Evolutionary conservation across 2,113 vertebrate species (phyloP).

Genomic region (Centropristis striata): DNA sequence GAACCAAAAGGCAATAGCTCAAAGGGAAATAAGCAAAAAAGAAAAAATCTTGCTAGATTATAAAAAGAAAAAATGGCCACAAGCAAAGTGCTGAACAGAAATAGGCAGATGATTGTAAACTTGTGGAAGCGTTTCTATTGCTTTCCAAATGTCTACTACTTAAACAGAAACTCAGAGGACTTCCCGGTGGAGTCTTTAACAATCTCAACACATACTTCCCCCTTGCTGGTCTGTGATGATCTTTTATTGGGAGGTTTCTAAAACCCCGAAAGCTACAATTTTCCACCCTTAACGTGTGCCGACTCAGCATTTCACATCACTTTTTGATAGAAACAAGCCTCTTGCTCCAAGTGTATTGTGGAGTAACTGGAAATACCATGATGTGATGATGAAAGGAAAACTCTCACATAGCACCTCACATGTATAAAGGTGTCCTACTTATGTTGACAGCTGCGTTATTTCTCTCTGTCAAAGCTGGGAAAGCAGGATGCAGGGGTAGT

Average conservation of each 20-base stretch:
- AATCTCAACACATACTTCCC: slow-evolving; percentile 14
- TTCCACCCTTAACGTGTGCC: slow-evolving; percentile 3
- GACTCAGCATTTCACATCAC: slow-evolving; percentile 19
- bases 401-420: slow-evolving; percentile 34
- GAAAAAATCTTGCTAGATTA: background rate
- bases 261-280: slow-evolving; percentile 29
- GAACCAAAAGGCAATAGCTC: slow-evolving; percentile 64
- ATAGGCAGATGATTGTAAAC: slow-evolving; percentile 37
- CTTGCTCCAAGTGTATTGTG: slow-evolving; percentile 14
- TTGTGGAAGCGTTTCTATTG: slow-evolving; percentile 34
- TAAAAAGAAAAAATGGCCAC: slow-evolving; percentile 26
- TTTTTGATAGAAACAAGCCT: background rate
- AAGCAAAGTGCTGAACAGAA: slow-evolving; percentile 32
- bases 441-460: slow-evolving; percentile 32
- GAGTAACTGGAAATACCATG: slow-evolving; percentile 13
- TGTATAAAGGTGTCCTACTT: slow-evolving; percentile 42
- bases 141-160: slow-evolving; percentile 32
- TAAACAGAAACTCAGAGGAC: slow-evolving; percentile 21
- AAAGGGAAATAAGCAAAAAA: slow-evolving; percentile 16
- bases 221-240: slow-evolving; percentile 12
- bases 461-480: slow-evolving; percentile 29
- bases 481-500: slow-evolving; percentile 38
- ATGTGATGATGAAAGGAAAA: slow-evolving; percentile 50
- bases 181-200: slow-evolving; percentile 1
- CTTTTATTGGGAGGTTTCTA: slow-evolving; percentile 1